Evolutionary conservation across 2,797 vertebrate genomes (phyloP).

Genomic region (Danio jaintianensis): DNA sequence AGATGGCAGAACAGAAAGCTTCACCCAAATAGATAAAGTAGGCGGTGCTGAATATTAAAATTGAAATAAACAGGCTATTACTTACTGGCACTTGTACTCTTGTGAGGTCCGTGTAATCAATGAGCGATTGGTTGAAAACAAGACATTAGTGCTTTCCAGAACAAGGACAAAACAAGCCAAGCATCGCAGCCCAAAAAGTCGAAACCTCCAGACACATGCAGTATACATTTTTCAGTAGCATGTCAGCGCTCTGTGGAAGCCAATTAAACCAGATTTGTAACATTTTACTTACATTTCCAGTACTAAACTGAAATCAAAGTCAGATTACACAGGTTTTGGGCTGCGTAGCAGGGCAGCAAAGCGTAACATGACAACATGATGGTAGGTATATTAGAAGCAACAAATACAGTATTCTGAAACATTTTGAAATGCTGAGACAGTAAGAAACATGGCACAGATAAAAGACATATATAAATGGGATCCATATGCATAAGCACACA

Average conservation of each 20-base stretch:
- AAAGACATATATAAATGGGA: conserved; percentile 74
- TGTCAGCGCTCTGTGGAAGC: not conserved
- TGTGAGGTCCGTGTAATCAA: conserved; percentile 86
- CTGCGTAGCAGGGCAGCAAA: conserved; percentile 77
- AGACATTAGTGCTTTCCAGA: conserved; percentile 88
- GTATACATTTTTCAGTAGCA: not conserved
- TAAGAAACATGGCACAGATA: conserved; percentile 73
- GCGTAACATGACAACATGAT: conserved; percentile 83
- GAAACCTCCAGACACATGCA: not conserved
- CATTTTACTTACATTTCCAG: not conserved
- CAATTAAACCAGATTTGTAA: not conserved
- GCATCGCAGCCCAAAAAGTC: conserved; percentile 78
- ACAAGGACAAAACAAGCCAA: conserved; percentile 82
- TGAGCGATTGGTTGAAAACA: conserved; percentile 87
- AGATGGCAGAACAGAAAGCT: conserved; percentile 61
- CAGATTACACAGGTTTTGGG: conserved; percentile 61
- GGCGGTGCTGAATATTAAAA: conserved; percentile 62
- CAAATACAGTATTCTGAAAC: conserved; percentile 71
- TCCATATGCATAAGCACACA: conserved; percentile 68
- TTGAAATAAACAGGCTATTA: conserved; percentile 78
- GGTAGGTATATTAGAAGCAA: conserved; percentile 72
- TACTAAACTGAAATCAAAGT: not conserved
- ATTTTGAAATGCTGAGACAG: conserved; percentile 69
- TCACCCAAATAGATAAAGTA: conserved; percentile 69
- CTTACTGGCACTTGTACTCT: conserved; percentile 85